These are phyloP conservation scores for Microctonus hyperodae DNA, from an alignment of 2,888 invertebrate species.

Conservation along the genomic window DNA sequence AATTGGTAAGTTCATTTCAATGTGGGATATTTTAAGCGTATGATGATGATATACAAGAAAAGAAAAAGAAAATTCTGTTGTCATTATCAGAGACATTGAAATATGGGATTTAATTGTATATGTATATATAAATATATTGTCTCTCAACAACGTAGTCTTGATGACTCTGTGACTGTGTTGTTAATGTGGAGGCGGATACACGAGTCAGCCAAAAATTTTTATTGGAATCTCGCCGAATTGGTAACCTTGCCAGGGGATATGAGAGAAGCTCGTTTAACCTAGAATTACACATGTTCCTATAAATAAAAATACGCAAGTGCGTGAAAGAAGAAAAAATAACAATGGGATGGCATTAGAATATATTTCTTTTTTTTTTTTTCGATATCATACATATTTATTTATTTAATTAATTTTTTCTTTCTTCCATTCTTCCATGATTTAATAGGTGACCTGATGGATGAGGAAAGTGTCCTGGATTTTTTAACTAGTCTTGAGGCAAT, in stretches of 20 bases:
- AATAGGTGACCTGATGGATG: conserved; percentile 93
- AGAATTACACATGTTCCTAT: conserved; percentile 40
- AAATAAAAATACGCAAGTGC: conserved; percentile 13
- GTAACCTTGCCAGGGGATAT: conserved; percentile 48
- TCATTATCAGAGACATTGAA: conserved; percentile 8
- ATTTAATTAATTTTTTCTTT: too few species aligned
- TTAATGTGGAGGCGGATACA: conserved; percentile 34
- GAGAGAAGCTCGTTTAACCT: conserved; percentile 49
- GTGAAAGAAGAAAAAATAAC: conserved; percentile 5
- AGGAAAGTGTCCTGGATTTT: conserved; percentile 92
- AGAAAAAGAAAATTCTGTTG: background rate
- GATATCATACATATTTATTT: too few species aligned
- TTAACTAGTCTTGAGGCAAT: conserved; percentile 93
- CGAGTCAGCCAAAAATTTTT: conserved; percentile 49
- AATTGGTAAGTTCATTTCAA: background rate
- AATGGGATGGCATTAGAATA: background rate
- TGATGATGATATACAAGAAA: background rate
- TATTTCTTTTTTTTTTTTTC: conserved; percentile 9
- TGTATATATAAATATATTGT: conserved; percentile 5
- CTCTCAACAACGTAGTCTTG: conserved; percentile 16
- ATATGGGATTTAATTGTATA: background rate
- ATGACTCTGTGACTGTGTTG: conserved; percentile 11
- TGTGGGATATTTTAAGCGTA: background rate
- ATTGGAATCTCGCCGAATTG: conserved; percentile 51
- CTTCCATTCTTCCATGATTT: conserved; percentile 35